Conservation (phyloP, 2,797 vertebrate species). For the Arrhamphus sclerolepis region DNA sequence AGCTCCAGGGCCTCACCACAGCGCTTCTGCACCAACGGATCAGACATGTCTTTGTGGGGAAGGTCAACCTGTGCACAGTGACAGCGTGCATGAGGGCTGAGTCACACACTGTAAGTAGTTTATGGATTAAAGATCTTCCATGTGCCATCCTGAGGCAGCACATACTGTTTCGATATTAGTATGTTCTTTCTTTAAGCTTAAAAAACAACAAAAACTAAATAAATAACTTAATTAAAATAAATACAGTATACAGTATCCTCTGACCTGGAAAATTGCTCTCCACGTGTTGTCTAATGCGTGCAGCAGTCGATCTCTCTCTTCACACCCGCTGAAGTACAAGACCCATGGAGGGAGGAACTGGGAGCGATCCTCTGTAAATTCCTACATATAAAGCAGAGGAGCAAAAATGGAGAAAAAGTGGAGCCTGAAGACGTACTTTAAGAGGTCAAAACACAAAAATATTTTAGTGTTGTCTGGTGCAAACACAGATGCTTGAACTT, state of each 20-base stretch:
- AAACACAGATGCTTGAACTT: too few relatives aligned
- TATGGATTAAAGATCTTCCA: background rate
- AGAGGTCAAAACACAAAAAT: background rate
- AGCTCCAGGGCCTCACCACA: constrained; percentile 90
- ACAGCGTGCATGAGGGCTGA: background rate
- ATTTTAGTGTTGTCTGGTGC: too few relatives aligned
- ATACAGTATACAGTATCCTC: background rate
- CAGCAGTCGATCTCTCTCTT: constrained; percentile 90
- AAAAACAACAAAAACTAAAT: too few relatives aligned
- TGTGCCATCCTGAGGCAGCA: too few relatives aligned
- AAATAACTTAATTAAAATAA: too few relatives aligned
- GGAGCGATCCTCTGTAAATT: constrained; percentile 87
- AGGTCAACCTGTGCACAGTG: constrained; percentile 83
- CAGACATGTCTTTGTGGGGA: constrained; percentile 80
- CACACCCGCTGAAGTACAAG: constrained; percentile 91
- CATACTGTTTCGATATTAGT: too few relatives aligned
- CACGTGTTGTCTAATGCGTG: constrained; percentile 79
- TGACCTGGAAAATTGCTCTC: constrained; percentile 90
- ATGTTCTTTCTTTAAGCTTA: too few relatives aligned
- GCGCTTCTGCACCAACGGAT: constrained; percentile 84
- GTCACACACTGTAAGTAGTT: background rate
- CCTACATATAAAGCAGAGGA: constrained; percentile 73
- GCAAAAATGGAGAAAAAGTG: background rate
- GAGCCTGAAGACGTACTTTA: background rate
- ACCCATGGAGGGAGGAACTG: constrained; percentile 91